These are phyloP conservation scores for Lepidocyrtoides sp. DNA, from an alignment of 2,888 invertebrate species.

Conservation along the genomic window DNA sequence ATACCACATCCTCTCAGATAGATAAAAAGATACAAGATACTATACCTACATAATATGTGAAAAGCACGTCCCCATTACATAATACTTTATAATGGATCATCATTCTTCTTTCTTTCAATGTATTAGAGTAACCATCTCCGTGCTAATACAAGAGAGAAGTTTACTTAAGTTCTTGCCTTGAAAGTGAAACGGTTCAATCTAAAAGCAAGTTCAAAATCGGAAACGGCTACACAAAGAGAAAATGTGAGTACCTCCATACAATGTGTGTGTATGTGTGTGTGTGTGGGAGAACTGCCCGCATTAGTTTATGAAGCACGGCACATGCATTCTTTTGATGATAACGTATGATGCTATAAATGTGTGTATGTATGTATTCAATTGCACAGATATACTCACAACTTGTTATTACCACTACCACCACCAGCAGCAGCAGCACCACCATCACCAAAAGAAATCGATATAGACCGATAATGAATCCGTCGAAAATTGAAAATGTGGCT, in stretches of 20 bases:
- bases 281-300: conserved; percentile 27
- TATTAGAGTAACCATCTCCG: conserved; percentile 61
- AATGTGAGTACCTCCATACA: conserved; percentile 25
- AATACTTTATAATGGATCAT: conserved; percentile 72
- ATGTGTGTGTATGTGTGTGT: conserved; percentile 19
- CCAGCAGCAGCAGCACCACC: conserved; percentile 6
- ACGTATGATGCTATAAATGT: conserved; percentile 19
- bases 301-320: conserved; percentile 6
- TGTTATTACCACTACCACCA: not conserved
- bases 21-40: not conserved
- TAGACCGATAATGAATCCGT: conserved; percentile 78
- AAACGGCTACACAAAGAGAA: conserved; percentile 62
- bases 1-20: not conserved
- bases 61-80: conserved; percentile 33
- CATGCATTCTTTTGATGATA: conserved; percentile 46
- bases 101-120: conserved; percentile 62
- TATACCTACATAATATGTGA: conserved; percentile 11
- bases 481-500: conserved; percentile 79
- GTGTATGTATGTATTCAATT: conserved; percentile 40
- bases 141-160: conserved; percentile 44
- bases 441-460: conserved; percentile 71
- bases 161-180: conserved; percentile 64
- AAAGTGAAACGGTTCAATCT: conserved; percentile 64
- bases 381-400: conserved; percentile 39
- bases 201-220: conserved; percentile 70